Conservation (phyloP, 2,888 invertebrate species). For the Xanthorhoe designata region DNA sequence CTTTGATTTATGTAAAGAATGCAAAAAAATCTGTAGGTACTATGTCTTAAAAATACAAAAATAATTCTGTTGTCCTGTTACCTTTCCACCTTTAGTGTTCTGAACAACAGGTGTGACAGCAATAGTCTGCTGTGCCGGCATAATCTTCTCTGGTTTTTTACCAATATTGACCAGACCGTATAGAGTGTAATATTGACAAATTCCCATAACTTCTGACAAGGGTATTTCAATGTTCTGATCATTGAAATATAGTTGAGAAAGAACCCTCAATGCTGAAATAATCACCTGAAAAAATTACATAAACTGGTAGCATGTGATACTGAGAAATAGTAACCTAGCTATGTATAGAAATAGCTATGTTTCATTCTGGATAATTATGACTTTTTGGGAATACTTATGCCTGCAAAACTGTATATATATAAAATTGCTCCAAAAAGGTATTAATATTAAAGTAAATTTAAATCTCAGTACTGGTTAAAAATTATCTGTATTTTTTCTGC, state of each 20-base stretch:
- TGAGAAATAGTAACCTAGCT: no score
- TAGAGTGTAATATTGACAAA: slow-evolving; percentile 84
- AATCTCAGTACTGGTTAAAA: no score
- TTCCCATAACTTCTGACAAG: slow-evolving; percentile 84
- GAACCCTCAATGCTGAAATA: slow-evolving; percentile 73
- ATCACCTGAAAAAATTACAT: slow-evolving; percentile 80
- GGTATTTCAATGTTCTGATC: slow-evolving; percentile 60
- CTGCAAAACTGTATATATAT: no score
- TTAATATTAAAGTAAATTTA: no score
- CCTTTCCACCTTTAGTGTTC: slow-evolving; percentile 86
- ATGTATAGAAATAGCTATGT: no score
- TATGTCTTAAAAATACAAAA: no score
- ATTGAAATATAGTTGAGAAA: slow-evolving; percentile 74
- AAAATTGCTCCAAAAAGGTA: no score
- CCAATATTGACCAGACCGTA: slow-evolving; percentile 76
- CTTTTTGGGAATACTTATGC: no score
- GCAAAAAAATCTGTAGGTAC: no score
- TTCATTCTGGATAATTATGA: no score
- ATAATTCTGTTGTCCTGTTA: slow-evolving; percentile 48
- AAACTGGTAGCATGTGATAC: no score
- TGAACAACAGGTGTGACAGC: slow-evolving; percentile 77
- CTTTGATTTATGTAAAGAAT: no score
- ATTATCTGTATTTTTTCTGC: background rate
- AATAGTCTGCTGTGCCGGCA: slow-evolving; percentile 87
- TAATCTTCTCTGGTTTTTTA: slow-evolving; percentile 80